phyloP scores from a whole-genome alignment of 2,888 invertebrate genomes.

The Parnassius orleans region DNA sequence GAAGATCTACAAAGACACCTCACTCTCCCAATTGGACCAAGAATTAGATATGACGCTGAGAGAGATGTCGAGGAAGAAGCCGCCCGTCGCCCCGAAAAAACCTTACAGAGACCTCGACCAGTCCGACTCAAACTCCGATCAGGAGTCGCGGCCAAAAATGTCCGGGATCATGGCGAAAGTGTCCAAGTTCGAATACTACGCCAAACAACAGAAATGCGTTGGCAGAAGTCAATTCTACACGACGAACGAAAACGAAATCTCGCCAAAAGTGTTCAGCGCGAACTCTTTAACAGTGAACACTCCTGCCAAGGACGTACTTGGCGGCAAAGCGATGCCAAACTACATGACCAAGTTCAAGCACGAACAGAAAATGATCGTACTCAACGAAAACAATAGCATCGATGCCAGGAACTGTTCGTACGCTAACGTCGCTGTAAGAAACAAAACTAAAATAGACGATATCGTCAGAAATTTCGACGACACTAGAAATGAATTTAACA shows the following conservation, averaged over 20 bases:
- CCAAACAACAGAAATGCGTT: slow-evolving; percentile 82
- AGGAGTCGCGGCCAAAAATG: slow-evolving; percentile 64
- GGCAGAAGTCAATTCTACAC: slow-evolving; percentile 72
- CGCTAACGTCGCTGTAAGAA: slow-evolving; percentile 64
- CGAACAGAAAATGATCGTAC: slow-evolving; percentile 63
- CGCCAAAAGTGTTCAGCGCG: slow-evolving; percentile 91
- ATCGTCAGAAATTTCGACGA: slow-evolving; percentile 76
- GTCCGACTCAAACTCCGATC: slow-evolving; percentile 75
- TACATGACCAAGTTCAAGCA: slow-evolving; percentile 82
- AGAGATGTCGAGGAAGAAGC: slow-evolving; percentile 81
- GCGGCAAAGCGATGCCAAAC: slow-evolving; percentile 81
- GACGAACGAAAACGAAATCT: slow-evolving; percentile 66
- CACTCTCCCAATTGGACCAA: slow-evolving; percentile 62
- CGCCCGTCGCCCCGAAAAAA: slow-evolving; percentile 83
- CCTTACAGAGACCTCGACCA: slow-evolving; percentile 75
- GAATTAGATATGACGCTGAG: slow-evolving; percentile 72
- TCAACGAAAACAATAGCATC: slow-evolving; percentile 60
- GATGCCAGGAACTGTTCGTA: slow-evolving; percentile 63
- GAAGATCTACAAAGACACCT: slow-evolving; percentile 63
- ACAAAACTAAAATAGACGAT: slow-evolving; percentile 71
- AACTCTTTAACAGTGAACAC: slow-evolving; percentile 89
- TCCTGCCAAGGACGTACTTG: slow-evolving; percentile 90
- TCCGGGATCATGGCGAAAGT: slow-evolving; percentile 86
- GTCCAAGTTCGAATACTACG: slow-evolving; percentile 89
- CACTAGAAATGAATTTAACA: slow-evolving; percentile 35